A percentile compares a stretch with the other conserved stretches of the same genome.
phyloP scores from a whole-genome alignment of 2,113 vertebrate genomes.

The Oostethus manadensis region DNA sequence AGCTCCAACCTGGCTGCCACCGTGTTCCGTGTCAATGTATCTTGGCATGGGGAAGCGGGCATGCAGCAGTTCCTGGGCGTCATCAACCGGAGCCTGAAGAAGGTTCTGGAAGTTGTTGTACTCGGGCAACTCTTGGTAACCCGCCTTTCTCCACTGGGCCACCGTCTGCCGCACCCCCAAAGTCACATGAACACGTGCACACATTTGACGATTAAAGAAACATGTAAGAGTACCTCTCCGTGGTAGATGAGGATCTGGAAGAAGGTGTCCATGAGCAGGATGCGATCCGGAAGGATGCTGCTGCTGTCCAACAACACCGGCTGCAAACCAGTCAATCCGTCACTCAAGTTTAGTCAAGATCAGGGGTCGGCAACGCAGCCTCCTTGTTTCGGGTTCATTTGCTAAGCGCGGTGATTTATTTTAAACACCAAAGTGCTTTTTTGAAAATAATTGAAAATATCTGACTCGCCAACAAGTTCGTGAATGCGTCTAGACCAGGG shows the following conservation, averaged over 20 bases:
- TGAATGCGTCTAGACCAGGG: too few species aligned
- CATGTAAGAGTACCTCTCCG: constrained; percentile 80
- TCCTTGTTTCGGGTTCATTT: too few species aligned
- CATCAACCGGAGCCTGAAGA: constrained; percentile 89
- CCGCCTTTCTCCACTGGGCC: constrained; percentile 93
- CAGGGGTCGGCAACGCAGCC: too few species aligned
- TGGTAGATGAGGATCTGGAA: constrained; percentile 99
- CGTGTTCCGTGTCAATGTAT: constrained; percentile 96
- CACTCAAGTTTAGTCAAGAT: neutral
- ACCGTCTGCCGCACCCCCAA: constrained; percentile 75
- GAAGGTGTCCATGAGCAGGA: constrained; percentile 98
- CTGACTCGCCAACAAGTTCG: too few species aligned
- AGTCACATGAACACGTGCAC: neutral
- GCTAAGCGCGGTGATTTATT: too few species aligned
- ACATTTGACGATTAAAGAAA: too few species aligned
- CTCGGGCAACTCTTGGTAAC: constrained; percentile 93
- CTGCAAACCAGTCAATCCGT: constrained; percentile 51
- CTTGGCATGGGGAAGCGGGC: constrained; percentile 94
- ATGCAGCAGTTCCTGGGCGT: constrained; percentile 94
- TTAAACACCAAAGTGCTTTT: too few species aligned
- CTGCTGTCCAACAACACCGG: constrained; percentile 95
- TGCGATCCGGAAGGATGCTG: constrained; percentile 94
- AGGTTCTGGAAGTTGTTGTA: constrained; percentile 94
- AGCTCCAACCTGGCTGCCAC: constrained; percentile 87
- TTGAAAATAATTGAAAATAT: too few species aligned